Percentiles rank a stretch among this genome's conserved stretches.
Evolutionary conservation across 2,797 vertebrate genomes (phyloP).

Genomic region (Lates japonicus): DNA sequence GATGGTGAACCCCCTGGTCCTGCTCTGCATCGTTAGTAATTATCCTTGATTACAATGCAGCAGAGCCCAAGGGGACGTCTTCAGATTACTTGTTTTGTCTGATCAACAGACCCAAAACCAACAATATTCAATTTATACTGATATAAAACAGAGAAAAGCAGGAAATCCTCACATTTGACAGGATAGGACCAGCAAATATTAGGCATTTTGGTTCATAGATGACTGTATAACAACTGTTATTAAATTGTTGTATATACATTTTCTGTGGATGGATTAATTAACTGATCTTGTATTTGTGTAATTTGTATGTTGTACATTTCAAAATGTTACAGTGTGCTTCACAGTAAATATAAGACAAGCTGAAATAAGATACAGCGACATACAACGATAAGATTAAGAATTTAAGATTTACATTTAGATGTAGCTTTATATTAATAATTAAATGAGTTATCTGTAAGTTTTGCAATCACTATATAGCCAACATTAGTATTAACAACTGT

Average conservation of each 20-base stretch:
- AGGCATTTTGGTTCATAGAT: neutral
- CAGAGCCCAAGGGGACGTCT: neutral
- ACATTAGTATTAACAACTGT: no score
- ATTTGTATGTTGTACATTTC: no score
- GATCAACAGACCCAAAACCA: neutral
- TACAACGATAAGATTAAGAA: no score
- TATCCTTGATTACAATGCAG: neutral
- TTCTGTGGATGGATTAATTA: neutral
- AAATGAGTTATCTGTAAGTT: neutral
- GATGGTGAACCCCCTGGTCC: neutral
- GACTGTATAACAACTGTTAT: neutral
- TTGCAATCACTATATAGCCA: no score
- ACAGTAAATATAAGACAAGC: neutral
- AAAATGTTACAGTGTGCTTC: neutral
- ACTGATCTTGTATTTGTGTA: neutral
- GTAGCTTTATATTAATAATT: neutral
- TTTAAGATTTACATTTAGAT: no score
- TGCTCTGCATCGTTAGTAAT: neutral
- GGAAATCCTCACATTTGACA: neutral
- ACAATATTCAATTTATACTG: neutral
- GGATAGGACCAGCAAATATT: neutral
- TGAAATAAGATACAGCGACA: neutral
- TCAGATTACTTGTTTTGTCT: neutral
- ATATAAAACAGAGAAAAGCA: neutral
- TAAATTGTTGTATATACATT: neutral